A percentile compares a stretch with the other conserved stretches of the same genome.
These are phyloP conservation scores for Drepanosiphum platanoidis DNA, from an alignment of 2,888 invertebrate genomes.

Conservation along the genomic window DNA sequence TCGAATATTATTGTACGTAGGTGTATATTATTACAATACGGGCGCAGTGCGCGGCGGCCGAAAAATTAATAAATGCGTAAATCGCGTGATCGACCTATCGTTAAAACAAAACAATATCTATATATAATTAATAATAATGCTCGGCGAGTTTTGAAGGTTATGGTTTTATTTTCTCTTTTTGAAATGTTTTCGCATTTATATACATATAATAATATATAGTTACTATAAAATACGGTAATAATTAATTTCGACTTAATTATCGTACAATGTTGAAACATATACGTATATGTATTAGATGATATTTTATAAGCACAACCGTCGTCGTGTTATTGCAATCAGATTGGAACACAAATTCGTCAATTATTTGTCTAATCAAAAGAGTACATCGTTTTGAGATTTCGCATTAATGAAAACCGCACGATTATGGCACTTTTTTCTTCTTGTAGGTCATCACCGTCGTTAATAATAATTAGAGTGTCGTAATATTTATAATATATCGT, in stretches of 20 bases:
- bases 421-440: neutral
- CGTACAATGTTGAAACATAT: neutral
- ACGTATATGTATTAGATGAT: neutral
- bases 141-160: neutral
- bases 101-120: neutral
- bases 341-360: neutral
- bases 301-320: too few species aligned
- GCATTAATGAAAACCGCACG: neutral
- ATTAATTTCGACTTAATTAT: neutral
- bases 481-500: neutral
- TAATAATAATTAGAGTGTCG: neutral
- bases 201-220: neutral
- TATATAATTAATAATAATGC: neutral
- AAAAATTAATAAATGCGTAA: conserved; percentile 9
- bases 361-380: neutral
- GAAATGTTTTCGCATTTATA: neutral
- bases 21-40: neutral
- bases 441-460: neutral
- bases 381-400: neutral
- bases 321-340: neutral
- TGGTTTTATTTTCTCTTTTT: neutral
- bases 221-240: neutral
- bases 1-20: too few species aligned
- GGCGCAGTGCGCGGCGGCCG: neutral
- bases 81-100: neutral